Evolutionary conservation across 53 echinoderm and acorn worm species (phyloP), one percentile per base, ranked within the genome.

Genomic region (Arbacia lixula): DNA sequence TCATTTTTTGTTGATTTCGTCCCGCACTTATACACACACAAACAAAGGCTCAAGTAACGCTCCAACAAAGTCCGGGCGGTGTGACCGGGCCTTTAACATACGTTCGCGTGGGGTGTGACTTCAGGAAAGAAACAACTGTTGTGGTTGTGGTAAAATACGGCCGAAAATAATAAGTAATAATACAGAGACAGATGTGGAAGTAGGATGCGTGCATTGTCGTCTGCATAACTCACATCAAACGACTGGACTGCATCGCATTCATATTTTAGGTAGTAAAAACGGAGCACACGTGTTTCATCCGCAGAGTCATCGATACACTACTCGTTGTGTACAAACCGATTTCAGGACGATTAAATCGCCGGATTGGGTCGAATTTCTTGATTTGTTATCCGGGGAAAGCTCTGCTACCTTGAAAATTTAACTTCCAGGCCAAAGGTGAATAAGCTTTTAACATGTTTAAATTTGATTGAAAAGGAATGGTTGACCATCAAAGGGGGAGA

Each of bases 341-440:
- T n/a, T n/a, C n/a, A n/a, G n/a, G n/a, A n/a, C n/a, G n/a, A n/a
- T n/a, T n/a, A n/a, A n/a, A n/a, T n/a, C n/a, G n/a, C n/a, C n/a
- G n/a, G n/a, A n/a, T n/a, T n/a, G n/a, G n/a, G n/a, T n/a, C n/a
- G n/a, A n/a, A n/a, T n/a, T n/a, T n/a, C n/a, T n/a, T n/a, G n/a
- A n/a, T n/a, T n/a, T n/a, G n/a, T n/a, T 9, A 26, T 26, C 43
- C 36, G 42, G 11, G 36, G 38, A 42, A 69, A 14, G 43, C 40
- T 40, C 41, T 42, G 43, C 26, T 14, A 43, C 1, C 16, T 27
- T 36, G 49, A 14, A 46, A 69, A 42, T 19, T 14, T 57, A 56
- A 55, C 24, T 12, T 37, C 6, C 36, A 77, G 37, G 77, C 58
- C 22, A 56, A 77, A 40, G 77, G 77, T 77, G 24, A 24, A 58